Conservation (phyloP, 2,888 invertebrate species). For the Pelosia muscerda region DNA sequence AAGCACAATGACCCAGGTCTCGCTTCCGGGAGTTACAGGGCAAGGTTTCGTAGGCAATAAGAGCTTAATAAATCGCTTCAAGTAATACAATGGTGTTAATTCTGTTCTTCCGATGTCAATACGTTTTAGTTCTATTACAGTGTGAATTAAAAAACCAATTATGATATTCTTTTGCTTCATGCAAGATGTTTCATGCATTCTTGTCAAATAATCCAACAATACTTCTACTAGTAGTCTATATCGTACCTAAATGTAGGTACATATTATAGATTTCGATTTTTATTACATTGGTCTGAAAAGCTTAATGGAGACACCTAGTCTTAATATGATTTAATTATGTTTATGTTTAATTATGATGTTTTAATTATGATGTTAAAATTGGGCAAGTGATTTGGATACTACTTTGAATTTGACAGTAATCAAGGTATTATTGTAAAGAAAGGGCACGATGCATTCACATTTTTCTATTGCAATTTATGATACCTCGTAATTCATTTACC, state of each 20-base stretch:
- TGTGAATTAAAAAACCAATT: neutral
- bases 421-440: too few species aligned
- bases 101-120: neutral
- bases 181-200: too few species aligned
- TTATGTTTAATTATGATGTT: too few species aligned
- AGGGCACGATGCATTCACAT: too few species aligned
- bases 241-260: too few species aligned
- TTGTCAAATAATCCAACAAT: neutral
- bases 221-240: too few species aligned
- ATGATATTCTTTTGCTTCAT: neutral
- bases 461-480: too few species aligned
- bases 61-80: slow-evolving; percentile 31
- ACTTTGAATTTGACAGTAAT: too few species aligned
- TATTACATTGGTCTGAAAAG: neutral
- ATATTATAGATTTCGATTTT: neutral
- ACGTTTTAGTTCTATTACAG: neutral
- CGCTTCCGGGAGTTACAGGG: slow-evolving; percentile 55
- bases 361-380: neutral
- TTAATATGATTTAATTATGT: too few species aligned
- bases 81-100: slow-evolving; percentile 17
- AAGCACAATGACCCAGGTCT: slow-evolving; percentile 62
- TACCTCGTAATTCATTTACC: too few species aligned
- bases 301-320: neutral
- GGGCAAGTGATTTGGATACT: too few species aligned
- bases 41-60: slow-evolving; percentile 42